These are phyloP conservation scores for Chymomyza caudatula DNA, from an alignment of 2,888 invertebrate genomes.

Conservation along the genomic window DNA sequence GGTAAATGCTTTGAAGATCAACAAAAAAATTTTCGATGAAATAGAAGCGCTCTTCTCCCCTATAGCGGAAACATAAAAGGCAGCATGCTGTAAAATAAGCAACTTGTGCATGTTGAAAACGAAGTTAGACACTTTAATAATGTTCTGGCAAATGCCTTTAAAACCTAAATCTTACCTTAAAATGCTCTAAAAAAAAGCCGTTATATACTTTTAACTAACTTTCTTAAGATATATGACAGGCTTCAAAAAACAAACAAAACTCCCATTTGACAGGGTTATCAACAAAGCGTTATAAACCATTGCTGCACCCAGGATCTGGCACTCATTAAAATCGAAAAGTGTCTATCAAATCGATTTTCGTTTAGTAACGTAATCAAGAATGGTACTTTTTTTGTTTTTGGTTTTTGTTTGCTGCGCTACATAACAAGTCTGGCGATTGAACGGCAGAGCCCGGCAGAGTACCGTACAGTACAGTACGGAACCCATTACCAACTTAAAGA, in stretches of 20 bases:
- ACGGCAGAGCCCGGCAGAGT: background rate
- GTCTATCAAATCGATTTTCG: conserved; percentile 66
- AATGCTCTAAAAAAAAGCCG: too few relatives aligned
- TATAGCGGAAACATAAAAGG: too few relatives aligned
- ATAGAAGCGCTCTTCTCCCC: too few relatives aligned
- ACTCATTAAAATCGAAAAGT: conserved; percentile 56
- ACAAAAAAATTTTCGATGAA: too few relatives aligned
- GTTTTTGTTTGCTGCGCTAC: conserved; percentile 65
- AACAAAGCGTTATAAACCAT: background rate
- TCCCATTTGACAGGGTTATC: background rate
- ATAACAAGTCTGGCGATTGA: conserved; percentile 50
- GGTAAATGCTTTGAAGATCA: too few relatives aligned
- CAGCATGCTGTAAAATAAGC: too few relatives aligned
- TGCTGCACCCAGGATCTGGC: background rate
- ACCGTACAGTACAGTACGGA: background rate
- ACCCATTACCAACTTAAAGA: conserved; percentile 54
- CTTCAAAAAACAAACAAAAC: background rate
- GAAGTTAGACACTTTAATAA: too few relatives aligned
- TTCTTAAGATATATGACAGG: background rate
- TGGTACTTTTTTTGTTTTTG: conserved; percentile 48
- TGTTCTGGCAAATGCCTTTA: too few relatives aligned
- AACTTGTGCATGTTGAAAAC: too few relatives aligned
- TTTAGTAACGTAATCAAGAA: conserved; percentile 70
- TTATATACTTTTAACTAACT: too few relatives aligned
- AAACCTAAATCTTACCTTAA: too few relatives aligned